A percentile compares a stretch with the other conserved stretches of the same genome.
These are phyloP conservation scores for Medauroidea extradentata DNA, from an alignment of 1,140 invertebrate species.

Conservation along the genomic window DNA sequence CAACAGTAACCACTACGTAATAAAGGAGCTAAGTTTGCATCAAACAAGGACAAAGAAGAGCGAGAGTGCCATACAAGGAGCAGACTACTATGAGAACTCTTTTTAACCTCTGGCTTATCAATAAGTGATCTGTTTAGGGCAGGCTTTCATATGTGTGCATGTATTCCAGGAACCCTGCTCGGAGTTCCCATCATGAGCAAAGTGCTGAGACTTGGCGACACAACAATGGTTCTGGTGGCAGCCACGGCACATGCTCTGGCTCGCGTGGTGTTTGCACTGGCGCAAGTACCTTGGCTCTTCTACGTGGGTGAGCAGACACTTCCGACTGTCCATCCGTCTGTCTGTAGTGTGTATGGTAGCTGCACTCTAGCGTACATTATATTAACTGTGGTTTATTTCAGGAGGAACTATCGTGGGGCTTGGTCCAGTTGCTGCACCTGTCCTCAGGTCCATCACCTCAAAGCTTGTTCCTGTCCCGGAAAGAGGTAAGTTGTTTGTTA, in stretches of 20 bases:
- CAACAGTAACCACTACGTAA: too few species aligned
- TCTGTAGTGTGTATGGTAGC: not conserved
- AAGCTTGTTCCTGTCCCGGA: slow-evolving; percentile 62
- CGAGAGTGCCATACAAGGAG: too few species aligned
- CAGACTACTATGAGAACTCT: too few species aligned
- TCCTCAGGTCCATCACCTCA: slow-evolving; percentile 68
- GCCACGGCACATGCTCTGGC: slow-evolving; percentile 60
- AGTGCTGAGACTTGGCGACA: slow-evolving; percentile 58
- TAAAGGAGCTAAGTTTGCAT: too few species aligned
- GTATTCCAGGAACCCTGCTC: slow-evolving; percentile 51
- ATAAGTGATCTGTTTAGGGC: too few species aligned
- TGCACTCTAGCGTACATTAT: not conserved
- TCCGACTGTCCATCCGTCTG: not conserved
- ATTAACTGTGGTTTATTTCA: slow-evolving; percentile 22
- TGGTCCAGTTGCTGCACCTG: slow-evolving; percentile 67
- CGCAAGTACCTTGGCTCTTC: slow-evolving; percentile 48
- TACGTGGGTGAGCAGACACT: slow-evolving; percentile 50
- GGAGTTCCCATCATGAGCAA: slow-evolving; percentile 65
- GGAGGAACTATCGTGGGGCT: slow-evolving; percentile 60
- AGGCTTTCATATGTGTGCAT: not conserved
- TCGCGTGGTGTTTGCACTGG: slow-evolving; percentile 59
- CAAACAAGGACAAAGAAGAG: too few species aligned
- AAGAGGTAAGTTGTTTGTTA: slow-evolving; percentile 49
- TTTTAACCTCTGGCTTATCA: too few species aligned
- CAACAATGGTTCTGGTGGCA: slow-evolving; percentile 65